phyloP scores from a whole-genome alignment of 2,797 vertebrate genomes.

The Myotis planiceps region DNA sequence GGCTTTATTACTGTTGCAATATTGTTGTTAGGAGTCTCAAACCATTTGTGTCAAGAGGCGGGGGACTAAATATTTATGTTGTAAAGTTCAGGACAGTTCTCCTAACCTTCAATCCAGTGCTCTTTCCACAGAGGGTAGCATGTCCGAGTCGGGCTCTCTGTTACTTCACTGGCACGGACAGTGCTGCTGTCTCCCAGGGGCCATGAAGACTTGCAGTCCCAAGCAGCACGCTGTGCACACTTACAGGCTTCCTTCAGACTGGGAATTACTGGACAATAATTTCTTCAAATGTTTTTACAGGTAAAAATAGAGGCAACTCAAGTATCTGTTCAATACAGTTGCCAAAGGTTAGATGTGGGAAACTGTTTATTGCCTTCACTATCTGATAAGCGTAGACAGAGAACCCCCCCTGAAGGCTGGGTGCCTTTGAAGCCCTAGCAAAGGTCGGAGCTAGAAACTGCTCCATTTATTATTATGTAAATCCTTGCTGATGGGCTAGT shows the following conservation, averaged over 20 bases:
- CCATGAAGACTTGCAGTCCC: background rate
- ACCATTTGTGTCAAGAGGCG: background rate
- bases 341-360: background rate
- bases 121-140: background rate
- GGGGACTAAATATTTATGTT: background rate
- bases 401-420: too few species aligned
- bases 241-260: background rate
- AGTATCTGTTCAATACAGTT: conserved; percentile 62
- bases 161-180: background rate
- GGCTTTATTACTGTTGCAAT: background rate
- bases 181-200: background rate
- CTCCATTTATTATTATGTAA: too few species aligned
- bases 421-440: too few species aligned
- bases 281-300: background rate
- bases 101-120: background rate
- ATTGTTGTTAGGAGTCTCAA: conserved; percentile 5
- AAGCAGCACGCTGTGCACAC: background rate
- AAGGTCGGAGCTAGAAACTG: too few species aligned
- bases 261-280: conserved; percentile 1
- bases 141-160: background rate
- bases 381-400: too few species aligned
- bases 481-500: too few species aligned
- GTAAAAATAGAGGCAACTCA: conserved; percentile 13
- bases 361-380: too few species aligned
- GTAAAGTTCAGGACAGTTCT: background rate